Evolutionary conservation across 2,888 invertebrate species (phyloP).

Genomic region (Diploptera punctata): DNA sequence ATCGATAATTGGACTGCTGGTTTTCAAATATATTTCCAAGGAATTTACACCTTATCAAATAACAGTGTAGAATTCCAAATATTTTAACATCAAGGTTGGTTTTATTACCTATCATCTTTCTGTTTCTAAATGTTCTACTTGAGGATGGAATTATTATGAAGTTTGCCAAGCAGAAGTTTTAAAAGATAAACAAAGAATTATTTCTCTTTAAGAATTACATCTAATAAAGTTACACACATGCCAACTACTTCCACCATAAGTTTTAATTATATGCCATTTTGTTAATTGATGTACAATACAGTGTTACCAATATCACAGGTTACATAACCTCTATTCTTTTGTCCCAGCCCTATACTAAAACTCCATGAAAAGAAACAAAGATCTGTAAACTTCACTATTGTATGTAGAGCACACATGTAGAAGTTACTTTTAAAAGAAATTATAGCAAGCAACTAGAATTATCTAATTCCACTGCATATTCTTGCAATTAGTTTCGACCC

Average conservation of each 20-base stretch:
- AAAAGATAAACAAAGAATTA: background rate
- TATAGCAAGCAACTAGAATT: background rate
- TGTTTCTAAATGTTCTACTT: slow-evolving; percentile 1
- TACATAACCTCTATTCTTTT: background rate
- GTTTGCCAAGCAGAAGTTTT: background rate
- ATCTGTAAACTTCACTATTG: background rate
- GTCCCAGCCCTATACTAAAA: slow-evolving; percentile 2
- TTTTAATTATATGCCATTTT: background rate
- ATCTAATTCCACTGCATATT: background rate
- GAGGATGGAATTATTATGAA: slow-evolving; percentile 2
- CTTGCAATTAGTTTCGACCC: too few relatives aligned
- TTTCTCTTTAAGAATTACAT: background rate
- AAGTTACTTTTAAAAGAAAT: background rate
- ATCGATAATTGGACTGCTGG: background rate
- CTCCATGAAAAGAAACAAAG: slow-evolving; percentile 7
- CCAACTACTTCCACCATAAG: background rate
- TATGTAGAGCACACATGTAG: background rate
- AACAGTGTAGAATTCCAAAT: too few relatives aligned
- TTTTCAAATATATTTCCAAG: too few relatives aligned
- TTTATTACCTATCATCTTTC: background rate
- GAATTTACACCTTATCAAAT: too few relatives aligned
- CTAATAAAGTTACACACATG: background rate
- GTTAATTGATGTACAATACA: background rate
- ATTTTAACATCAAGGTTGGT: too few relatives aligned
- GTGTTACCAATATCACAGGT: slow-evolving; percentile 4